Conservation (phyloP, 2,113 vertebrate genomes). For the Lasiurus borealis region DNA sequence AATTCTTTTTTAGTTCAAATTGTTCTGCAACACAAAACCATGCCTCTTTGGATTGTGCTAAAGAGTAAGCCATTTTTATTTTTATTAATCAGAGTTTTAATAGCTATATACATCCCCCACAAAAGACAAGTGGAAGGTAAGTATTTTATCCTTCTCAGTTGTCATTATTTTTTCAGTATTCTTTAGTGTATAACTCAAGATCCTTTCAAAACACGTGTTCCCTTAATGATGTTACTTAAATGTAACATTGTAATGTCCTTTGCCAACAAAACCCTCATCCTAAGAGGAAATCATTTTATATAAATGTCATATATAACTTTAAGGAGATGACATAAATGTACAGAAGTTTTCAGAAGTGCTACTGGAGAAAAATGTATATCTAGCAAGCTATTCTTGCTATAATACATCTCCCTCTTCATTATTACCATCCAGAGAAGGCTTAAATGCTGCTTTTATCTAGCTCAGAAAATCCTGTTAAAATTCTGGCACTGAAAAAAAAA, state of each 20-base stretch:
- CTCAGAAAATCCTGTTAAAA: slow-evolving; percentile 54
- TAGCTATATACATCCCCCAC: neutral
- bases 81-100: neutral
- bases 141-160: slow-evolving; percentile 43
- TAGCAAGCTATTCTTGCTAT: slow-evolving; percentile 26
- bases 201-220: neutral
- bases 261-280: slow-evolving; percentile 48
- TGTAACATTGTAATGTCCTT: neutral
- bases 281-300: slow-evolving; percentile 61
- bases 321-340: slow-evolving; percentile 68
- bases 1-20: neutral
- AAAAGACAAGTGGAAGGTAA: slow-evolving; percentile 35
- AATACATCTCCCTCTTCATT: slow-evolving; percentile 14
- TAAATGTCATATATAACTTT: slow-evolving; percentile 41
- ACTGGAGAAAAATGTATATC: neutral
- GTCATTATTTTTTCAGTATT: neutral
- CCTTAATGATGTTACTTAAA: neutral
- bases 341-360: slow-evolving; percentile 81
- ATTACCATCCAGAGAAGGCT: neutral
- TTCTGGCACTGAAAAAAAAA: slow-evolving; percentile 47
- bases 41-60: neutral
- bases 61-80: neutral
- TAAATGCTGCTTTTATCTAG: neutral
- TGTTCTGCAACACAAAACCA: neutral
- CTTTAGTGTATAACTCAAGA: slow-evolving; percentile 8